Evolutionary conservation across 1,140 invertebrate species (phyloP), one percentile per base, ranked within the genome.

Genomic region (Paramacrobiotus metropolitanus): DNA sequence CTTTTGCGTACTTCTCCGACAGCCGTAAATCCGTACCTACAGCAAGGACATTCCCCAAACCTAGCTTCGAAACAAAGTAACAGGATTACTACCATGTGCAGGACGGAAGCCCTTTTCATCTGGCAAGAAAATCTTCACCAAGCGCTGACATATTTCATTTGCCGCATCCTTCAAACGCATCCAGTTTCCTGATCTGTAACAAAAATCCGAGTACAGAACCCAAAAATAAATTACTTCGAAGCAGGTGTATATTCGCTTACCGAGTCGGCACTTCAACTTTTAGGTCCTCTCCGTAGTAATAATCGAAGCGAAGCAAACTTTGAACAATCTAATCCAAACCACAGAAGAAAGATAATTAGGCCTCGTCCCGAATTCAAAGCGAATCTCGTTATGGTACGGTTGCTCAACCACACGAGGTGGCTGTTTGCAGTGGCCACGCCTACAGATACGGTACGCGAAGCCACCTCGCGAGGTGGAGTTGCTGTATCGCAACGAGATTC

Each of bases 221-320:
- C 9, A 40, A 40, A 15, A 55, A 24, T 55, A 15, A 24, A 20
- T 24, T 20, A 20, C 48, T 4, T 28, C 28, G 15, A 55, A 40
- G n/a, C 9, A 40, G 34, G 9, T 40, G 34, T 40, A 15, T 40
- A 40, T 40, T n/a, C n/a, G 9, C 34, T 40, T 55, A 55, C 71
- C 66, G 18, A 9, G 67, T 68, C 1, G 73, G 73, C 63, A 68
- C 72, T 63, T 74, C 71, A 9, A 74, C 70, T 61, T 68, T 70
- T n/a, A 74, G 62, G 1, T 59, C 61, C 20, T 74, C 71, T 0
- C 70, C 71, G 64, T 71, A 73, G 64, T 68, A 73, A 62, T 67
- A 70, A 63, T 74, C 68, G 60, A 69, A 70, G 3, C 70, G 65
- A 48, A 69, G 63, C n/a, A 74, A 66, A 21, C 68, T 69, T 55